phyloP scores from a whole-genome alignment of 2,888 invertebrate species.

The Gisinianus flammeolus region DNA sequence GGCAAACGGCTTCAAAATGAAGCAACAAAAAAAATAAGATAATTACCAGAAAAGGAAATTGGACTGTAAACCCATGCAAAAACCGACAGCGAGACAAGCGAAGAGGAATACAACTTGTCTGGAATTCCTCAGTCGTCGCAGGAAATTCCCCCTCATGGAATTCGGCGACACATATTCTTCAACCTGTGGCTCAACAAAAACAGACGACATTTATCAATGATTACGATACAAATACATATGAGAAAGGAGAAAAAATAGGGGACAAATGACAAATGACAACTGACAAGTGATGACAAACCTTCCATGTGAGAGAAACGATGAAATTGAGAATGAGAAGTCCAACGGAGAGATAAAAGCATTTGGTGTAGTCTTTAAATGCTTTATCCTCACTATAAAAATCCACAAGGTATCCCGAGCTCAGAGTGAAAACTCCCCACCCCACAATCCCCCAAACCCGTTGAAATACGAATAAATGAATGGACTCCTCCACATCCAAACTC shows the following conservation, averaged over 20 bases:
- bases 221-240: too few relatives aligned
- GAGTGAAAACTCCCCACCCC: neutral
- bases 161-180: neutral
- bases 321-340: neutral
- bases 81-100: neutral
- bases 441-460: constrained; percentile 3
- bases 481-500: neutral
- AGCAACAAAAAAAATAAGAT: too few relatives aligned
- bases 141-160: neutral
- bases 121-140: neutral
- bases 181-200: neutral
- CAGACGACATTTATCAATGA: too few relatives aligned
- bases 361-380: neutral
- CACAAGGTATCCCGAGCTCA: neutral
- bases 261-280: neutral
- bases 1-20: too few relatives aligned
- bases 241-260: too few relatives aligned
- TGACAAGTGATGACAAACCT: neutral
- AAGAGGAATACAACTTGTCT: neutral
- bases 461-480: neutral
- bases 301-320: neutral
- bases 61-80: neutral
- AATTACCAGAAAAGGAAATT: constrained; percentile 22
- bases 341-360: constrained; percentile 6
- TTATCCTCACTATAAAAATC: neutral